Base-by-base conservation (phyloP, 1,140 invertebrate species). In the Ladona fulva region DNA sequence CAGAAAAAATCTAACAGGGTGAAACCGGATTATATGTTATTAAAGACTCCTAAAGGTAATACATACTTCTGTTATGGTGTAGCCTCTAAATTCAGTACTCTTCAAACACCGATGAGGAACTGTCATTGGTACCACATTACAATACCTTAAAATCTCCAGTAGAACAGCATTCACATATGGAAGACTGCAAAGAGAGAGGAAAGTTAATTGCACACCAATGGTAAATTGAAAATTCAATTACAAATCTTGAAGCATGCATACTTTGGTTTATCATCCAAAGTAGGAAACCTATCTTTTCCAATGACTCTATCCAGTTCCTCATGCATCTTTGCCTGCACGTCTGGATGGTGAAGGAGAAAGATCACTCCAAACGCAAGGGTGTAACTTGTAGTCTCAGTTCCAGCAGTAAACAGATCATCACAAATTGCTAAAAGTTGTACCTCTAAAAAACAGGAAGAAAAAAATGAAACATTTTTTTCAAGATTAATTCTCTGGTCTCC, bases 321-420 rank as follows among this genome's bases (percentile, higher is more conserved):
- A 76, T 87, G 88, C 16, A 90, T 82, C 80, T 89, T 90, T 29
- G 88, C 83, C 82, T 93, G 91, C 29, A 89, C 83, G 52, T 89
- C 84, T 0, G 85, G 86, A 84, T 90, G 82, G 78, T 85, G 82
- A 1, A 88, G 87, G 74, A 92, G 82, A 25, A 84, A 81, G 79
- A 89, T 88, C 0, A 92, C 78, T 1, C 87, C 82, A 85, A 89
- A 91, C 44, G 83, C 83, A 0, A 91, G 85, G 0, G 84, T 88
- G 25, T 86, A 83, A 0, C 88, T 86, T 22, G 91, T 92, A 19
- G 92, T 93, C 79, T 93, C 92, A 0, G 92, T 91, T 0, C 93
- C 93, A 42, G 93, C 93, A 85, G 94, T 91, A 80, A 94, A 94
- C 85, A 94, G 88, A 80, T 94, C 93, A 85, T 94, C 85, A 81